Conservation (phyloP, 2,797 vertebrate species). For the Dipus sagitta region DNA sequence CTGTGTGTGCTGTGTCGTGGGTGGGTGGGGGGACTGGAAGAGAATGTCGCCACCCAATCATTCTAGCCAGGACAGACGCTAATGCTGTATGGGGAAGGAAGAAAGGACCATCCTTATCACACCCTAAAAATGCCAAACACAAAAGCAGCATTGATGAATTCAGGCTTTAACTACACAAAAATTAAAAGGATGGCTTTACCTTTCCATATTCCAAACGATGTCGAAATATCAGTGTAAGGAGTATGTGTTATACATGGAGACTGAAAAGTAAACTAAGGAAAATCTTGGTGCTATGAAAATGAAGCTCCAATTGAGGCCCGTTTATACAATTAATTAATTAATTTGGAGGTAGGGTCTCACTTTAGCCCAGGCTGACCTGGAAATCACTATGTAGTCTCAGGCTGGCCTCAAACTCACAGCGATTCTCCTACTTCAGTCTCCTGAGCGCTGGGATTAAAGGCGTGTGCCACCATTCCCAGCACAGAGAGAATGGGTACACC, state of each 20-base stretch:
- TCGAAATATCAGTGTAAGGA: not conserved
- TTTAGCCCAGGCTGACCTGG: too few relatives aligned
- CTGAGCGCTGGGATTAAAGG: too few relatives aligned
- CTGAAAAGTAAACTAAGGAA: slow-evolving; percentile 10
- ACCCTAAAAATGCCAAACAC: slow-evolving; percentile 2
- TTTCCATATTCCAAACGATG: not conserved
- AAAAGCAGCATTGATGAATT: not conserved
- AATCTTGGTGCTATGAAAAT: not conserved
- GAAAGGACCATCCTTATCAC: not conserved
- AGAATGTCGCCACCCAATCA: not conserved
- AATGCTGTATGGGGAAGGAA: not conserved
- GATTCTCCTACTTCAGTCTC: too few relatives aligned
- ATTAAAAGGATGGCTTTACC: not conserved
- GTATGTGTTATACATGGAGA: not conserved
- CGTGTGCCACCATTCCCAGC: too few relatives aligned
- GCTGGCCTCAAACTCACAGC: too few relatives aligned
- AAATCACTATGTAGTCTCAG: too few relatives aligned
- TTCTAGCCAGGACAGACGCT: not conserved
- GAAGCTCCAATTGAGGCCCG: not conserved
- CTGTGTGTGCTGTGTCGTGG: not conserved
- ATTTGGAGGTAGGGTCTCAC: not conserved
- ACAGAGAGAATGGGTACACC: too few relatives aligned
- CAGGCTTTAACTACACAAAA: slow-evolving; percentile 9
- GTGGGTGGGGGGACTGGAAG: not conserved
- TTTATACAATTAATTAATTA: not conserved